Conservation (phyloP, 2,888 invertebrate species). For the Apotomis betuletana region DNA sequence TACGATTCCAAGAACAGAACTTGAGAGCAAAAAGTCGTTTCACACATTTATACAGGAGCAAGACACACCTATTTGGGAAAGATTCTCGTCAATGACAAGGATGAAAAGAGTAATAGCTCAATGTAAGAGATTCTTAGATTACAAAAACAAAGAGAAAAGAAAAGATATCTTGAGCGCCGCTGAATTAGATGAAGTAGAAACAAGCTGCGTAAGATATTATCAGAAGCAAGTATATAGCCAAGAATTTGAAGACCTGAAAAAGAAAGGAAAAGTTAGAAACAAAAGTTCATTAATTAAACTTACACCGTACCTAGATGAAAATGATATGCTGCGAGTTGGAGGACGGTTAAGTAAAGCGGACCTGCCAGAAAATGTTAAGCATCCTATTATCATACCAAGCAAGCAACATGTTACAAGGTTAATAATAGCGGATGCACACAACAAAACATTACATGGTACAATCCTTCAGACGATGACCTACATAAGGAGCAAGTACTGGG, state of each 20-base stretch:
- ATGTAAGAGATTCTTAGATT: too few species aligned
- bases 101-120: too few species aligned
- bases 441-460: conserved; percentile 39
- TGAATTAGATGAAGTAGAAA: too few species aligned
- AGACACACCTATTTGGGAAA: conserved; percentile 14
- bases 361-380: conserved; percentile 33
- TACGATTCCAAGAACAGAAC: too few species aligned
- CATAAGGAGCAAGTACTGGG: conserved; percentile 24
- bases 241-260: conserved; percentile 15
- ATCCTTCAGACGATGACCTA: conserved; percentile 18
- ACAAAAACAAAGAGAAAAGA: too few species aligned
- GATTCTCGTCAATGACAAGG: too few species aligned
- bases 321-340: conserved; percentile 20
- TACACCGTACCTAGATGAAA: conserved; percentile 37
- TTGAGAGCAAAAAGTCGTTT: not conserved
- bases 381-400: conserved; percentile 43
- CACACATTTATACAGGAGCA: not conserved
- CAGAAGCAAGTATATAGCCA: not conserved
- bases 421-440: conserved; percentile 42
- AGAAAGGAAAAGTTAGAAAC: conserved; percentile 12
- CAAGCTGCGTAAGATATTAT: too few species aligned
- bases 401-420: conserved; percentile 35
- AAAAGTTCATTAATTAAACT: conserved; percentile 27
- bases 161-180: too few species aligned
- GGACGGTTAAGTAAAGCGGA: conserved; percentile 38